These are phyloP conservation scores for Calliopum simillimum DNA, from an alignment of 2,888 invertebrate species.

Conservation along the genomic window DNA sequence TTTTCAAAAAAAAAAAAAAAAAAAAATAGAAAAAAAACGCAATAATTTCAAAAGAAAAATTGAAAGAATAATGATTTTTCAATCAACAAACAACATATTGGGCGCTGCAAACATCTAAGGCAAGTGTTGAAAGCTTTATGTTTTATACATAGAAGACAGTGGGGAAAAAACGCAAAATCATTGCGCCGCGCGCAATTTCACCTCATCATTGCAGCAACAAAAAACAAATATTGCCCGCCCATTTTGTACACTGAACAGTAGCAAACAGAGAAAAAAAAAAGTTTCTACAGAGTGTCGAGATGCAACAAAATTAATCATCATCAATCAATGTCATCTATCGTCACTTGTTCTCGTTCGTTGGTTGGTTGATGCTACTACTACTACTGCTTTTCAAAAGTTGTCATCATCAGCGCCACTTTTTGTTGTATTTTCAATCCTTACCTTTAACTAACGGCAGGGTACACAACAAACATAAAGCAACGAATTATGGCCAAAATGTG, in stretches of 20 bases:
- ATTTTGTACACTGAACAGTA: neutral
- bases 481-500: neutral
- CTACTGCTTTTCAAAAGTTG: slow-evolving; percentile 40
- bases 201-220: too few species aligned
- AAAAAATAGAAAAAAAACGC: neutral
- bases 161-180: too few species aligned
- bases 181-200: too few species aligned
- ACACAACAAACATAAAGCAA: neutral
- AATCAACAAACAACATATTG: slow-evolving; percentile 29
- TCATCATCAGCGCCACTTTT: slow-evolving; percentile 49
- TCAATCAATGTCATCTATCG: slow-evolving; percentile 64
- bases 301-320: slow-evolving; percentile 67
- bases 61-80: slow-evolving; percentile 40
- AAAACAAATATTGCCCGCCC: too few species aligned
- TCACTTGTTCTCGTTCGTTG: slow-evolving; percentile 56
- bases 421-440: slow-evolving; percentile 26
- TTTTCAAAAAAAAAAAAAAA: too few species aligned
- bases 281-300: slow-evolving; percentile 41
- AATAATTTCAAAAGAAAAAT: neutral
- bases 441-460: slow-evolving; percentile 31
- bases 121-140: too few species aligned
- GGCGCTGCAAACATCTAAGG: too few species aligned
- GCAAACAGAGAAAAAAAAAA: neutral
- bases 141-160: too few species aligned
- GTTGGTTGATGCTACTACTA: slow-evolving; percentile 16